phyloP scores from a whole-genome alignment of 1,140 invertebrate genomes.

The Solenopsis invicta region DNA sequence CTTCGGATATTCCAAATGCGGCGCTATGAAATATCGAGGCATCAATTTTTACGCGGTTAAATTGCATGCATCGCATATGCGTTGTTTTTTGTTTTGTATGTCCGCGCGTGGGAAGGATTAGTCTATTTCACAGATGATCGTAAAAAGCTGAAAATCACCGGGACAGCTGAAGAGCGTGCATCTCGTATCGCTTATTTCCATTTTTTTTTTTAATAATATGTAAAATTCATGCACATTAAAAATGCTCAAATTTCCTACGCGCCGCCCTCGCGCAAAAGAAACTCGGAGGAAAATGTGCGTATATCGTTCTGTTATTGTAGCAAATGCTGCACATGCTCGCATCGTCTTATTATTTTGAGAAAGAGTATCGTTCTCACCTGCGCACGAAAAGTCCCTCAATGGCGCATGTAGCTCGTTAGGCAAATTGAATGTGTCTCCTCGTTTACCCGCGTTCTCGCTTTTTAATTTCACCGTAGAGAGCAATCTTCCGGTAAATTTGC shows the following conservation, averaged over 20 bases:
- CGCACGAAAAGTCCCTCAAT: not conserved
- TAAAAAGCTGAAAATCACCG: slow-evolving; percentile 17
- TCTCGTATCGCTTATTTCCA: slow-evolving; percentile 2
- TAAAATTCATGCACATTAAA: slow-evolving; percentile 40
- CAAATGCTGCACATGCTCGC: not conserved
- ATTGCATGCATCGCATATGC: not conserved
- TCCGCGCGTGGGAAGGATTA: not conserved
- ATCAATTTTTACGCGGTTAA: not conserved
- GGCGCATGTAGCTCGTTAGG: not conserved
- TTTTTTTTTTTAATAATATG: slow-evolving; percentile 13
- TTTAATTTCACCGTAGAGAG: slow-evolving; percentile 13
- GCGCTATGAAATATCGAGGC: not conserved
- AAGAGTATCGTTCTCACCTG: not conserved
- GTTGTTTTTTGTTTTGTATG: not conserved
- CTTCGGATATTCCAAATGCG: not conserved
- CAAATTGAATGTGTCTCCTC: not conserved
- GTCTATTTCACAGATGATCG: not conserved
- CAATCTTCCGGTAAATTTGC: slow-evolving; percentile 6
- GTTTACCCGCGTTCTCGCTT: not conserved
- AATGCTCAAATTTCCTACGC: slow-evolving; percentile 18
- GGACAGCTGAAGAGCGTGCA: not conserved
- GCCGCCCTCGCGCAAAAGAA: not conserved
- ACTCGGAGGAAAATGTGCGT: not conserved
- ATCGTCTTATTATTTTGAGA: not conserved
- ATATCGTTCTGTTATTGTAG: not conserved